phyloP scores from a whole-genome alignment of 2,797 vertebrate species.

The Pygocentrus nattereri region DNA sequence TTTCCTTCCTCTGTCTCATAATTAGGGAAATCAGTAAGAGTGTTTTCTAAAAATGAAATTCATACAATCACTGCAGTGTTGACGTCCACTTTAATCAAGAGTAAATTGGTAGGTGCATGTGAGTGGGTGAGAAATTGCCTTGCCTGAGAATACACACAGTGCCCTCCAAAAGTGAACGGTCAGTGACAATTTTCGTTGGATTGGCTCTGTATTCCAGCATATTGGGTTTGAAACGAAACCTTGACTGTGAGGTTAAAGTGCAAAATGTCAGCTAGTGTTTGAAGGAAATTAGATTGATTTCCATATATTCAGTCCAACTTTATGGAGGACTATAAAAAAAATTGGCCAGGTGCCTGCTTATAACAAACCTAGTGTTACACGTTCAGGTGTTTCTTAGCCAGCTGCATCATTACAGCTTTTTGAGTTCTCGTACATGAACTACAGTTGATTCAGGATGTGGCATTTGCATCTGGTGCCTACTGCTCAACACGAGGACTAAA shows the following conservation, averaged over 20 bases:
- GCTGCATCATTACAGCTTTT: too few relatives aligned
- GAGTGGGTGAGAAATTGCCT: neutral
- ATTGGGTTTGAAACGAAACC: neutral
- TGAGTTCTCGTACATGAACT: too few relatives aligned
- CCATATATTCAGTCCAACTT: neutral
- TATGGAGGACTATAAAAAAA: neutral
- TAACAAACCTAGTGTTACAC: too few relatives aligned
- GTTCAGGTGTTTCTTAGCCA: neutral
- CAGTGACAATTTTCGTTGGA: neutral
- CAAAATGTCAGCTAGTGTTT: neutral
- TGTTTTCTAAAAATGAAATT: slow-evolving; percentile 1
- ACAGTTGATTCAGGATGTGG: too few relatives aligned
- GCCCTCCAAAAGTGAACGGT: neutral
- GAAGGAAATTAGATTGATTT: neutral
- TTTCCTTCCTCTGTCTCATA: neutral
- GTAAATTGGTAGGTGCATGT: slow-evolving; percentile 1
- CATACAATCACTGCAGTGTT: neutral
- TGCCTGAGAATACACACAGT: neutral
- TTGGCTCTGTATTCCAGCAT: neutral
- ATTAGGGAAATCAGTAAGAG: neutral
- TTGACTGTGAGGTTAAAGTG: neutral
- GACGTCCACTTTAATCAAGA: neutral
- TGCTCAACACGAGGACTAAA: too few relatives aligned
- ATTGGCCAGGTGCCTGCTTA: neutral
- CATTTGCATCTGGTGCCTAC: too few relatives aligned